These are phyloP conservation scores for Belonocnema kinseyi DNA, from an alignment of 1,140 invertebrate species.

Conservation along the genomic window DNA sequence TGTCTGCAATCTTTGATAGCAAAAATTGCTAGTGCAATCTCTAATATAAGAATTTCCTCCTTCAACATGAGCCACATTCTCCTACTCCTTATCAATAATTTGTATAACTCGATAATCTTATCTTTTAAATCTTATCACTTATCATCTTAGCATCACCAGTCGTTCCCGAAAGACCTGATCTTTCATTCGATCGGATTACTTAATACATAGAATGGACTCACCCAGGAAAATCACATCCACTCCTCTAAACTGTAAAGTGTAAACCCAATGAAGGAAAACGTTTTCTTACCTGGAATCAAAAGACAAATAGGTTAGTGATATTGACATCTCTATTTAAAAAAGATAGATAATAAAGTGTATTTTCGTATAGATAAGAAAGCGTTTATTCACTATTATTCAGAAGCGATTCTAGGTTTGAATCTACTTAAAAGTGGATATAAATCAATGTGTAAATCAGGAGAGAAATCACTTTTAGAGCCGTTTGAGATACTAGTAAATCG, in stretches of 20 bases:
- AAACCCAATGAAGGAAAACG: background rate
- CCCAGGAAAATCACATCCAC: background rate
- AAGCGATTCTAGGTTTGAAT: background rate
- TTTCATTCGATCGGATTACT: too few species aligned
- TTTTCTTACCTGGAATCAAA: constrained; percentile 21
- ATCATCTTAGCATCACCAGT: background rate
- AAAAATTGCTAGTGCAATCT: too few species aligned
- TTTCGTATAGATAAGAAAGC: too few species aligned
- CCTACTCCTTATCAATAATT: too few species aligned
- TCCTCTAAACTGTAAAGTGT: background rate
- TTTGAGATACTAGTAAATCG: constrained; percentile 24
- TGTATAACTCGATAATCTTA: too few species aligned
- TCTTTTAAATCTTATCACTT: background rate
- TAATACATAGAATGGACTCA: constrained; percentile 1
- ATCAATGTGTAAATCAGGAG: background rate
- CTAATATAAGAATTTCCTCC: too few species aligned
- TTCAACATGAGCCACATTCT: too few species aligned
- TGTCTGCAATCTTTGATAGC: too few species aligned
- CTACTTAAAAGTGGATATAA: background rate
- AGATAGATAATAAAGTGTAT: too few species aligned
- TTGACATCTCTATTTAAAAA: background rate
- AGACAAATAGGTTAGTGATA: background rate
- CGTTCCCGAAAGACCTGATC: background rate
- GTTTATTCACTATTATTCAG: background rate
- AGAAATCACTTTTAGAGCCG: constrained; percentile 14